A percentile compares a stretch with the other conserved stretches of the same genome.
phyloP scores from a whole-genome alignment of 2,113 vertebrate species.

The Struthidea cinerea region DNA sequence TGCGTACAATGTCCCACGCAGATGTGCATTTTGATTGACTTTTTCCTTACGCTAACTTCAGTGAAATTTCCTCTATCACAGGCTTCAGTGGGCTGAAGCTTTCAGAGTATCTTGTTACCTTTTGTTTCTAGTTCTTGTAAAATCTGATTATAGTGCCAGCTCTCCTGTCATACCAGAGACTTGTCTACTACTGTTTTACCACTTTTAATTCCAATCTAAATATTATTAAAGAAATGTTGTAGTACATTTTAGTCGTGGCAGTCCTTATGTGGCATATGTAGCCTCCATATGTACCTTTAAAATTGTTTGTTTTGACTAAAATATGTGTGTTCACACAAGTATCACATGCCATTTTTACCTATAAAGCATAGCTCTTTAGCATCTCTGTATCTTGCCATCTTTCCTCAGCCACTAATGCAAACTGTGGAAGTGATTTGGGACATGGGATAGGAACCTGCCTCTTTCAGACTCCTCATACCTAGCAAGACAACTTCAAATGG shows the following conservation, averaged over 20 bases:
- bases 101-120: background rate
- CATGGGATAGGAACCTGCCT: background rate
- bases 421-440: background rate
- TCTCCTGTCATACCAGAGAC: background rate
- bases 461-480: background rate
- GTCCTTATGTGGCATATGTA: background rate
- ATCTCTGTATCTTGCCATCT: background rate
- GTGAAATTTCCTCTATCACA: background rate
- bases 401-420: background rate
- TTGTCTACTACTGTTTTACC: background rate
- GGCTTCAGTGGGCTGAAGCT: background rate
- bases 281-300: background rate
- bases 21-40: background rate
- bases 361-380: background rate
- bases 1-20: background rate
- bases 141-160: background rate
- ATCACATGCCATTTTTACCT: background rate
- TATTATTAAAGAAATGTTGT: background rate
- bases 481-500: background rate
- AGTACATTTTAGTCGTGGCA: background rate
- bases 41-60: background rate
- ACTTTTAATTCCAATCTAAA: background rate
- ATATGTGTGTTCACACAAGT: background rate
- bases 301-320: background rate
- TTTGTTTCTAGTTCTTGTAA: background rate